A percentile compares a stretch with the other conserved stretches of the same genome.
Evolutionary conservation across 1,140 invertebrate species (phyloP).

Genomic region (Tigriopus japonicus): DNA sequence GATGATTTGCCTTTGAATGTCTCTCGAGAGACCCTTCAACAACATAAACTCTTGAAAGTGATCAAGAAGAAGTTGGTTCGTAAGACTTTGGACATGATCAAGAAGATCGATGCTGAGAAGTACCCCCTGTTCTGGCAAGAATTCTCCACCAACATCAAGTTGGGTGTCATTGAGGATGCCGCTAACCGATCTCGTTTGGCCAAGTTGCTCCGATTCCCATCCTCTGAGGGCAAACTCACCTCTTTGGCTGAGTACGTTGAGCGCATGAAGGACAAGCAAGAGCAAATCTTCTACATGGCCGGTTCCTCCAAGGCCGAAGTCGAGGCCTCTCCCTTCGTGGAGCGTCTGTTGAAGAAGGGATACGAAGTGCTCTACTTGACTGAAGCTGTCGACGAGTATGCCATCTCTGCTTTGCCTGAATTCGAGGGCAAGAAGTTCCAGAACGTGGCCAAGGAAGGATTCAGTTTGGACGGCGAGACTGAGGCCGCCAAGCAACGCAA

Average conservation of each 20-base stretch:
- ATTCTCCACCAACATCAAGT: slow-evolving; percentile 88
- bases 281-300: slow-evolving; percentile 90
- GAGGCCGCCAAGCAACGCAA: slow-evolving; percentile 60
- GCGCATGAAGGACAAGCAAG: slow-evolving; percentile 94
- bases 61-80: slow-evolving; percentile 97
- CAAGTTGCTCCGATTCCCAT: slow-evolving; percentile 78
- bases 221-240: slow-evolving; percentile 54
- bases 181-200: slow-evolving; percentile 84
- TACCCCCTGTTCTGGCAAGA: slow-evolving; percentile 97
- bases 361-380: slow-evolving; percentile 89
- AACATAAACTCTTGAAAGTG: slow-evolving; percentile 94
- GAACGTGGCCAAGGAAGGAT: slow-evolving; percentile 96
- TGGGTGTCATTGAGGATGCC: slow-evolving; percentile 94
- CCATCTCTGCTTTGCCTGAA: slow-evolving; percentile 88
- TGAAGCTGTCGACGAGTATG: slow-evolving; percentile 97
- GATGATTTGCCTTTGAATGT: slow-evolving; percentile 98
- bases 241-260: slow-evolving; percentile 73
- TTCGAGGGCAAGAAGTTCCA: slow-evolving; percentile 99
- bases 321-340: slow-evolving; percentile 83
- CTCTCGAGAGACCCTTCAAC: slow-evolving; percentile 82
- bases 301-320: slow-evolving; percentile 69
- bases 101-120: slow-evolving; percentile 79
- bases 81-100: slow-evolving; percentile 94
- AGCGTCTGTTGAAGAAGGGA: slow-evolving; percentile 74
- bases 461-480: slow-evolving; percentile 54